Percentiles rank a stretch among this genome's conserved stretches.
phyloP scores from a whole-genome alignment of 1,140 invertebrate species.

The Drosophila tsacasi region DNA sequence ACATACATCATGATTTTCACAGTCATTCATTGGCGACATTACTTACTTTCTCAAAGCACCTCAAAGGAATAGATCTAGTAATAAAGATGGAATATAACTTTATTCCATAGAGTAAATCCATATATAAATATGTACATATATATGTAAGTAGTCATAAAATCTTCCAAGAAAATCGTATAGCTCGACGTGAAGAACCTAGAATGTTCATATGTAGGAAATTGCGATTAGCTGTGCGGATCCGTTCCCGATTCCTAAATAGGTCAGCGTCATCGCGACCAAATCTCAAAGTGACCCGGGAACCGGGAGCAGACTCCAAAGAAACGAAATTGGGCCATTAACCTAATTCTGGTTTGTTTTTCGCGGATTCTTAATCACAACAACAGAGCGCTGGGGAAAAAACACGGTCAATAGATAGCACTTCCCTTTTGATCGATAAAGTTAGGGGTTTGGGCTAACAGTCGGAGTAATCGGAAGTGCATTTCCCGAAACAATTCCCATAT shows the following conservation, averaged over 20 bases:
- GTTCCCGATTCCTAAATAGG: constrained; percentile 38
- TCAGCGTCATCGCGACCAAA: constrained; percentile 51
- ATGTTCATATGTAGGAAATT: not conserved
- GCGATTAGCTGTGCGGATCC: constrained; percentile 27
- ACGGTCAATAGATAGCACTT: not conserved
- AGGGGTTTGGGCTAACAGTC: not conserved
- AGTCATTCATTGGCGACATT: constrained; percentile 1
- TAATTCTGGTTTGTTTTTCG: constrained; percentile 43
- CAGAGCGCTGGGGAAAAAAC: constrained; percentile 1
- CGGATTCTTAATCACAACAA: constrained; percentile 18
- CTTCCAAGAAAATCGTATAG: not conserved
- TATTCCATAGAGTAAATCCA: too few relatives aligned
- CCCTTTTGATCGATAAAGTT: not conserved
- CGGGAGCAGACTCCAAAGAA: constrained; percentile 32
- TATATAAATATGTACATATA: too few relatives aligned
- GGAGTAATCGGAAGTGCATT: not conserved
- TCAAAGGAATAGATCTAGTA: not conserved
- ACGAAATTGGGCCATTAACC: constrained; percentile 50
- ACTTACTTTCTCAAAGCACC: not conserved
- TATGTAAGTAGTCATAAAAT: not conserved
- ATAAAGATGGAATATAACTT: not conserved
- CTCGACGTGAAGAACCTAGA: not conserved
- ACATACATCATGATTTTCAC: not conserved
- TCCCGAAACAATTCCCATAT: not conserved
- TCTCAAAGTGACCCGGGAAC: constrained; percentile 31